phyloP scores from a whole-genome alignment of 2,113 vertebrate genomes.

The Sylvia atricapilla region DNA sequence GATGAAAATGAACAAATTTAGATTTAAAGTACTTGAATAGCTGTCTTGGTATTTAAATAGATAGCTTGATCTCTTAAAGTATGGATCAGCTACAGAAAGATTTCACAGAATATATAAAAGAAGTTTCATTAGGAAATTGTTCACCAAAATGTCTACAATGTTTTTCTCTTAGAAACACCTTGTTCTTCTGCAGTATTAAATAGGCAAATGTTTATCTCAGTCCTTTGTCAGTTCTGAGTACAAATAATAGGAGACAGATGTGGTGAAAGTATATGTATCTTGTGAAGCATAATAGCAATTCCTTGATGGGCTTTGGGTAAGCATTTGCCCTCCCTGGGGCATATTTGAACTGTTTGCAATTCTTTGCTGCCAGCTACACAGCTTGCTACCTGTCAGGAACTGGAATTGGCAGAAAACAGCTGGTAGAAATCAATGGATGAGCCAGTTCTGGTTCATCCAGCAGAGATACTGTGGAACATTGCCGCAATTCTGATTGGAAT shows the following conservation, averaged over 20 bases:
- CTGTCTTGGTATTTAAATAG: constrained; percentile 63
- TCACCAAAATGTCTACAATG: constrained; percentile 36
- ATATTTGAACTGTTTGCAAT: constrained; percentile 64
- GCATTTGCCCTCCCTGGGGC: constrained; percentile 73
- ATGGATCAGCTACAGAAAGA: constrained; percentile 61
- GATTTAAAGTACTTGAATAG: constrained; percentile 64
- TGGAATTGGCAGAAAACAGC: constrained; percentile 75
- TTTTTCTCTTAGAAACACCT: constrained; percentile 60
- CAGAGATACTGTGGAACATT: constrained; percentile 31
- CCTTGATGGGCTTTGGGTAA: constrained; percentile 77
- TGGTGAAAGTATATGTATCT: constrained; percentile 71
- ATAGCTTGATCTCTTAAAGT: constrained; percentile 59
- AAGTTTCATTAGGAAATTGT: constrained; percentile 70
- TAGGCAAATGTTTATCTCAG: constrained; percentile 69
- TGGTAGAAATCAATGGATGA: constrained; percentile 62
- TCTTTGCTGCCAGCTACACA: constrained; percentile 71
- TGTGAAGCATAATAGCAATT: constrained; percentile 72
- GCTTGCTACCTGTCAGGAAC: constrained; percentile 79
- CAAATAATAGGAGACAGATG: constrained; percentile 80
- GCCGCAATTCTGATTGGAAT: constrained; percentile 26
- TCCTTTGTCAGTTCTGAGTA: constrained; percentile 68
- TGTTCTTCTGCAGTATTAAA: constrained; percentile 61
- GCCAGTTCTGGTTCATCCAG: constrained; percentile 65
- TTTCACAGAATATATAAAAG: constrained; percentile 59
- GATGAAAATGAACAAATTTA: constrained; percentile 68